Evolutionary conservation across 2,113 vertebrate species (phyloP), one percentile per base, ranked within the genome.

Genomic region (Sorex fumeus): DNA sequence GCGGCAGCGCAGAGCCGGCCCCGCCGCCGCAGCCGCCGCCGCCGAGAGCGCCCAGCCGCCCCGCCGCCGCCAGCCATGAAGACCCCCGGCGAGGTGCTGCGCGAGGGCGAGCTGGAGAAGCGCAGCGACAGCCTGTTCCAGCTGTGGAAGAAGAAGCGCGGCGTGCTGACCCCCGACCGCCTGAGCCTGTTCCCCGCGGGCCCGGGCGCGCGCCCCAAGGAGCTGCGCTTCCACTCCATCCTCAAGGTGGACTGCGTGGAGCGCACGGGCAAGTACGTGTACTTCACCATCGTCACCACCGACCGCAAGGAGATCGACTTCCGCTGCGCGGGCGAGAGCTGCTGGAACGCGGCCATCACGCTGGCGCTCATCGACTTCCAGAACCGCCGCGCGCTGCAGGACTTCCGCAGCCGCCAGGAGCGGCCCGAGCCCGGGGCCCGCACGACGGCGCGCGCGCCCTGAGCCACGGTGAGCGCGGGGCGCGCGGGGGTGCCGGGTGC

Each of bases 301-400:
- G 99, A 99, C 97, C 98, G 98, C 96, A 99, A 99, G 96, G 99
- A 99, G 98, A 99, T 99, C 95, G 99, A 99, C 96, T 99, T 99
- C 98, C 98, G 99, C 96, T 99, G 99, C 97, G 93, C 98, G 0
- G 98, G 98, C 70, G 98, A 99, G 96, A 98, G 98, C 98, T 98
- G 98, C 97, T 99, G 99, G 99, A 99, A 99, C 93, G 98, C 99
- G 11, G 98, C 99, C 90, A 99, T 99, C 98, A 98, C 99, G 45
- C 98, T 99, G 99, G 99, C 99, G 2, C 98, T 99, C 96, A 99
- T 99, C 82, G 98, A 99, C 95, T 99, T 98, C 96, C 99, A 99
- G 98, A 99, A 99, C 98, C 98, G 98, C 91, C 98, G 98, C 89
- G 99, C 99, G 53, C 98, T 99, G 96, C 98, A 99, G 98, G 98